Evolutionary conservation across 2,797 vertebrate genomes (phyloP), one percentile per base, ranked within the genome.

Genomic region (Mormyrops boulengeri): DNA sequence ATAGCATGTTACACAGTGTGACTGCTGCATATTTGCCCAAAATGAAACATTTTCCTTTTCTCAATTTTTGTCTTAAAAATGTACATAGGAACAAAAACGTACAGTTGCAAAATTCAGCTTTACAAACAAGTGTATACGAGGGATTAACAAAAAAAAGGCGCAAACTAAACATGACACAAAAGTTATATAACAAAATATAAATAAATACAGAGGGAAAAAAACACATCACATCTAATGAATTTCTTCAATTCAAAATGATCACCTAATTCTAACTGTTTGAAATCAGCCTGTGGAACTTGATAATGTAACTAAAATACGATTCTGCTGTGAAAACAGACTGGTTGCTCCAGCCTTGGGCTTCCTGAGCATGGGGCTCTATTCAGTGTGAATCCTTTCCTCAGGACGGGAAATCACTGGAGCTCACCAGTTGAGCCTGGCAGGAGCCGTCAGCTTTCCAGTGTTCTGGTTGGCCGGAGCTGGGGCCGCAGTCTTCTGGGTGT

Each of bases 391-490:
- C 22, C 38, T 34, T 30, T 38, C 62, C 53, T 90, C 93, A 98
- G 98, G 98, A 53, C 96, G 95, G 86, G 97, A 98, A 92, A 91
- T 98, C 90, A 96, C 91, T 9, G 94, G 96, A 0, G 97, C 96
- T 6, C 97, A 98, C 90, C 97, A 98, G 94, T 95, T 97, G 66
- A 95, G 96, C 9, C 93, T 98, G 91, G 97, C 97, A 0, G 97
- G 97, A 47, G 96, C 93, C 0, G 85, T 98, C 52, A 97, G 97
- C 86, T 96, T 98, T 8, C 98, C 97, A 0, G 97, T 98, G 52
- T 98, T 98, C 95, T 98, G 97, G 97, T 93, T 98, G 91, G 98
- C 97, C 0, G 97, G 98, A 3, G 98, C 97, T 0, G 98, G 98
- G 41, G 93, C 97, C 0, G 97, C 97, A 0, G 97, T 98, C 88